Conservation (phyloP, 2,888 invertebrate species). For the Cephus pulcher region DNA sequence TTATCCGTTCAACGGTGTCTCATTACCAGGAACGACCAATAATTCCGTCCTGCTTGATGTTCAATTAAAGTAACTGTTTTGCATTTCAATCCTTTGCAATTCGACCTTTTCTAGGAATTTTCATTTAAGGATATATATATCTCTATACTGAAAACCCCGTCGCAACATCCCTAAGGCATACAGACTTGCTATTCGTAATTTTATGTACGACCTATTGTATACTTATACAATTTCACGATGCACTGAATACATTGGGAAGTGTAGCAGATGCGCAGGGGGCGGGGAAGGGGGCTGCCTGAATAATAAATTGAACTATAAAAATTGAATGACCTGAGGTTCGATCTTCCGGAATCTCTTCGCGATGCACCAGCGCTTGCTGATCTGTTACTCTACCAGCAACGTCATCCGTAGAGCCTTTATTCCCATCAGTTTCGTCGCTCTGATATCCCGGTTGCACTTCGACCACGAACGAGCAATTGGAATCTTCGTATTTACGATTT, state of each 20-base stretch:
- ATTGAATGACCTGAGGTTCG: conserved; percentile 41
- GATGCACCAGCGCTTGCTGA: conserved; percentile 70
- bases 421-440: conserved; percentile 40
- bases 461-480: conserved; percentile 58
- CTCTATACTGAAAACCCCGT: not conserved
- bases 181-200: not conserved
- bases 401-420: conserved; percentile 50
- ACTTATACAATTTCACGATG: not conserved
- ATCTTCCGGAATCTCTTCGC: conserved; percentile 59
- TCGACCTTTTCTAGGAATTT: not conserved
- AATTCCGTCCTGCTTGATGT: not conserved
- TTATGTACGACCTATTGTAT: not conserved
- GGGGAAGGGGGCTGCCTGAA: not conserved
- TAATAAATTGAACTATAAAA: not conserved
- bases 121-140: not conserved
- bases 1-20: not conserved
- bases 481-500: conserved; percentile 50
- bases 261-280: not conserved
- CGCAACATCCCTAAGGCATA: not conserved
- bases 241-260: not conserved
- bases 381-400: conserved; percentile 58
- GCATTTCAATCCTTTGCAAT: not conserved
- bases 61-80: not conserved
- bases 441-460: conserved; percentile 58
- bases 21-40: not conserved